Percentiles rank a stretch among this genome's conserved stretches.
Conservation (phyloP, 1,140 invertebrate species). For the Drosophila burlai region DNA sequence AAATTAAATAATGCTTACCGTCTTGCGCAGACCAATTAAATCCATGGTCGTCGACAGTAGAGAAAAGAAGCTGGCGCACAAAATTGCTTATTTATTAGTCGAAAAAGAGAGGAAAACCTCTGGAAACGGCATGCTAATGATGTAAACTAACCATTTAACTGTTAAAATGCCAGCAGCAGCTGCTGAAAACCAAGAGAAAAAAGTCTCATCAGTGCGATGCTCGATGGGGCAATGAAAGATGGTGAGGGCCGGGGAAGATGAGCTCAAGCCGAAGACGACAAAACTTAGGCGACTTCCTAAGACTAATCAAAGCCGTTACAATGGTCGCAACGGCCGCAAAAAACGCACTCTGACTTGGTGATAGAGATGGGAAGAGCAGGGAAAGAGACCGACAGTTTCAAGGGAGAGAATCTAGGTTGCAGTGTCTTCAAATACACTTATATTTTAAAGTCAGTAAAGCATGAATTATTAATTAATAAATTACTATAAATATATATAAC, state of each 20-base stretch:
- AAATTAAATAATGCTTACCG: conserved; percentile 65
- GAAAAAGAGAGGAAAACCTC: conserved; percentile 43
- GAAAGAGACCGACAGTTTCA: conserved; percentile 9
- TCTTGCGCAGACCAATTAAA: conserved; percentile 60
- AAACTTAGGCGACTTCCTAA: conserved; percentile 49
- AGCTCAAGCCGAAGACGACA: conserved; percentile 50
- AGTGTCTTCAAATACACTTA: conserved; percentile 49
- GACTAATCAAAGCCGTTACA: conserved; percentile 79
- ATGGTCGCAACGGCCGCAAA: conserved; percentile 66
- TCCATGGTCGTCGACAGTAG: conserved; percentile 26
- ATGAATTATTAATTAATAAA: background rate
- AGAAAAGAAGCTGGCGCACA: conserved; percentile 33
- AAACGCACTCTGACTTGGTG: conserved; percentile 49
- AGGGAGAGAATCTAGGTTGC: conserved; percentile 75
- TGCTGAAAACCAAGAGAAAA: conserved; percentile 34
- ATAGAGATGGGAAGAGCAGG: conserved; percentile 12
- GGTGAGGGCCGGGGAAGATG: conserved; percentile 39
- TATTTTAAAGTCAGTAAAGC: background rate
- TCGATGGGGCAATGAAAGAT: conserved; percentile 3
- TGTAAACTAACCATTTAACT: conserved; percentile 82
- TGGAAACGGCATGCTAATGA: conserved; percentile 73
- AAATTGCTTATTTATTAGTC: conserved; percentile 75
- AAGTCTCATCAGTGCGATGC: conserved; percentile 36
- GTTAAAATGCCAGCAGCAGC: conserved; percentile 71
- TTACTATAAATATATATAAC: background rate